Base-by-base conservation (phyloP, 2,888 invertebrate genomes). In the Diadromus collaris region DNA sequence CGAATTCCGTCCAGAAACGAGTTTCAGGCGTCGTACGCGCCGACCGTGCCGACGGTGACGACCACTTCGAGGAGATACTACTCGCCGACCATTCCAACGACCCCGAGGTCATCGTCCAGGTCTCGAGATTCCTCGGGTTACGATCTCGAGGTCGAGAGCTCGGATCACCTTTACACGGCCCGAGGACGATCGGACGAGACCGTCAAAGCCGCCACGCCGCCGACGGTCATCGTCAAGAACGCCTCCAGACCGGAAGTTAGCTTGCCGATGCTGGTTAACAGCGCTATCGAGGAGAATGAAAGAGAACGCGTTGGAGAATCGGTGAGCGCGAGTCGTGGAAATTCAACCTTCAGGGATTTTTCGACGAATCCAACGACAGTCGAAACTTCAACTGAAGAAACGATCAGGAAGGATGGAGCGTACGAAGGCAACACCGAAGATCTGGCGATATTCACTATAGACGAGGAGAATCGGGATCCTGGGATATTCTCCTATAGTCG, bases 1-100 rank as follows among this genome's bases (percentile, higher is more conserved):
- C 63, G 46, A n/a, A 29, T 58, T 24, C 78, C 83, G 0, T 83
- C 81, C 19, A 75, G 78, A 21, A 83, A 88, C 72, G 83, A 82
- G 34, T 87, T 86, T 51, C 87, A 86, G 44, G 85, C 89, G 0
- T 88, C 89, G 9, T 89, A 89, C 70, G 89, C 89, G 4, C 89
- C 89, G 0, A 89, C 89, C 3, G 89, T 89, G 9, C 89, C 89
- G 6, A 90, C 89, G 0, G 88, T 89, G 1, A 89, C 89, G 19
- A 89, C 89, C 0, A 89, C 89, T 0, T 88, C 88, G 3, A 83
- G 88, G 13, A 85, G 84, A 81, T 86, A 85, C 44, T 90, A 89
- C 48, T 89, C 89, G 2, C 89, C 89, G 2, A 89, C 89, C 0
- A 86, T 89, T 0, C 89, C 89, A 2, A 87, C 86, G 24, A 88